Conservation (phyloP, 2,797 vertebrate species). For the Morelia viridis region DNA sequence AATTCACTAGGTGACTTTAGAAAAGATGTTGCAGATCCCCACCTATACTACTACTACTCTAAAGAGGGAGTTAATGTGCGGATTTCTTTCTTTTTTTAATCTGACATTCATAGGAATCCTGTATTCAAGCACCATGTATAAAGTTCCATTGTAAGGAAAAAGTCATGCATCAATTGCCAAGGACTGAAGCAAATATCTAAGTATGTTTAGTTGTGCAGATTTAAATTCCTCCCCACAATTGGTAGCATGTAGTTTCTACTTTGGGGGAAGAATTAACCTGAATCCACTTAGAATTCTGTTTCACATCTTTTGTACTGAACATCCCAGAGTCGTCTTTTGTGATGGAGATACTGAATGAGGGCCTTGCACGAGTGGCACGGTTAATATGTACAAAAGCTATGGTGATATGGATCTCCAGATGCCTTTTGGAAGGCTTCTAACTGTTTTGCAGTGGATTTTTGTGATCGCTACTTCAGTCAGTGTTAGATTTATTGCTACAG, state of each 20-base stretch:
- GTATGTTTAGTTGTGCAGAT: background rate
- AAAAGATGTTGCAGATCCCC: background rate
- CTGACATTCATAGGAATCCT: background rate
- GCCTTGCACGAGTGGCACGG: background rate
- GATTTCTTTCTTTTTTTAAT: background rate
- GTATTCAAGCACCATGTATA: background rate
- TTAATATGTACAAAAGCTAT: background rate
- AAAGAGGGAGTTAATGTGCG: background rate
- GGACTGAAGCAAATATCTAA: background rate
- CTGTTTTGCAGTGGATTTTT: background rate
- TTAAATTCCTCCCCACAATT: background rate
- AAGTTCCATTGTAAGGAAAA: background rate
- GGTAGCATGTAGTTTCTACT: background rate
- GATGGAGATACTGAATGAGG: background rate
- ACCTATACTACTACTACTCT: background rate
- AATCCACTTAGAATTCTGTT: background rate
- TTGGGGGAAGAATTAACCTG: background rate
- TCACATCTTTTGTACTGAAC: background rate
- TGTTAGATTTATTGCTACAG: background rate
- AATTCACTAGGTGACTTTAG: background rate
- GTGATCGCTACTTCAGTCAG: background rate
- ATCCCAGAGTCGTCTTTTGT: background rate
- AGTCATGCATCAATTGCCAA: background rate
- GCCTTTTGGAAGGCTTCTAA: background rate
- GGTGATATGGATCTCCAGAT: background rate